Base-by-base conservation (phyloP, 2,888 invertebrate genomes). In the Lithodes maja region DNA sequence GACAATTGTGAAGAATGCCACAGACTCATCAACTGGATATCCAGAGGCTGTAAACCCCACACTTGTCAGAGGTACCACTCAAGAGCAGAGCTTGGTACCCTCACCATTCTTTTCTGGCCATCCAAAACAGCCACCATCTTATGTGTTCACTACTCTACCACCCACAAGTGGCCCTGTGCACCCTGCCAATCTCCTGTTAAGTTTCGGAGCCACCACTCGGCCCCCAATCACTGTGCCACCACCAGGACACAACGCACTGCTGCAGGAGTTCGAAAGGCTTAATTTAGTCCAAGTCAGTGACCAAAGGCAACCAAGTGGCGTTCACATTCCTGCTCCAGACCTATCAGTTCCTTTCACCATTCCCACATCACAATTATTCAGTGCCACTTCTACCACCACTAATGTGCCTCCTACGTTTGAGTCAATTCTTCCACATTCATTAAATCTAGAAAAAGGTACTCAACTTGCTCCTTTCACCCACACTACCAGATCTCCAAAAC, bases 211-310 rank as follows among this genome's bases (percentile, higher is more conserved):
- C 75, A 86, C 68, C 61, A 75, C 86, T n/a, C 61, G 33, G 1
- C 61, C 86, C 1, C 77, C 85, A 50, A 85, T 85, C 61, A 82
- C 86, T 12, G 75, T 82, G 61, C 75, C 86, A 15, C 86, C 86
- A n/a, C 82, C 82, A 49, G 86, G 82, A 49, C 55, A 68, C 61
- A 80, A 86, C 82, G 75, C 82, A 9, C 77, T 82, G 2, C 53
- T 82, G 12, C 55, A 82, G 17, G 74, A 75, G 0, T 54, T 80
- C 9, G 82, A 86, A 52, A 82, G 50, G 52, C 68, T 86, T 2
- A 77, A 82, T 55, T 55, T 77, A 1, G 77, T 85, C 17, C 12
- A 77, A 12, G 75, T 61, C 17, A 78, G 75, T 55, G 77, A 54
- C 1, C 50, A 85, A 9, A 33, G 3, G 3, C 33, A 52, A 7